Conservation (phyloP, 2,888 invertebrate genomes). For the Drosophila fulvimacula region DNA sequence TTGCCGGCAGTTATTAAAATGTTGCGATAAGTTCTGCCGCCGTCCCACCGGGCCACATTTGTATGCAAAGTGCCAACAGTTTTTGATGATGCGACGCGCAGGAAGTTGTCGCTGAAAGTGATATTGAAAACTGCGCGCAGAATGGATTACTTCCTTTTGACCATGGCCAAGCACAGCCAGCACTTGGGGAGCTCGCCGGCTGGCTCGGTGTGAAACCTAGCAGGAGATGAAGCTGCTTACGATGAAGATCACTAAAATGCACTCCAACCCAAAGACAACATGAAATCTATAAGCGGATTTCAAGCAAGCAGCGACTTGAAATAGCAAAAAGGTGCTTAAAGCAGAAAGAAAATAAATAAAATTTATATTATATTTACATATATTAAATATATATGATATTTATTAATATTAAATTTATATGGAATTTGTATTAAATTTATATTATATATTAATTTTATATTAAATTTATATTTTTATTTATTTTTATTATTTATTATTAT, state of each 20-base stretch:
- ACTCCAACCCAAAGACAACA: slow-evolving; percentile 22
- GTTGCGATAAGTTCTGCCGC: slow-evolving; percentile 71
- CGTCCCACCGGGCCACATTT: slow-evolving; percentile 62
- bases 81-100: slow-evolving; percentile 66
- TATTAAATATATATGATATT: no score
- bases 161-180: slow-evolving; percentile 1
- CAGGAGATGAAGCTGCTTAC: slow-evolving; percentile 48
- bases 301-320: not conserved
- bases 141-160: slow-evolving; percentile 79
- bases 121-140: slow-evolving; percentile 78
- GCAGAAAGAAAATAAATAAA: no score
- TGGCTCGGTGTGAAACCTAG: slow-evolving; percentile 4
- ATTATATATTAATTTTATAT: no score
- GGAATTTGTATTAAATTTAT: no score
- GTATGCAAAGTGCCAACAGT: slow-evolving; percentile 81
- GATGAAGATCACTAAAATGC: slow-evolving; percentile 20
- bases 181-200: slow-evolving; percentile 27
- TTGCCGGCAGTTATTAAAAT: slow-evolving; percentile 80
- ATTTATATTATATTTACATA: no score
- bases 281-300: slow-evolving; percentile 41
- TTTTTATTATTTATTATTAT: no score
- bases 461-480: no score
- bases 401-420: no score
- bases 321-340: not conserved
- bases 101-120: slow-evolving; percentile 80